Percentiles rank a stretch among this genome's conserved stretches.
These are phyloP conservation scores for Parochlus steinenii DNA, from an alignment of 2,888 invertebrate species.

Conservation along the genomic window DNA sequence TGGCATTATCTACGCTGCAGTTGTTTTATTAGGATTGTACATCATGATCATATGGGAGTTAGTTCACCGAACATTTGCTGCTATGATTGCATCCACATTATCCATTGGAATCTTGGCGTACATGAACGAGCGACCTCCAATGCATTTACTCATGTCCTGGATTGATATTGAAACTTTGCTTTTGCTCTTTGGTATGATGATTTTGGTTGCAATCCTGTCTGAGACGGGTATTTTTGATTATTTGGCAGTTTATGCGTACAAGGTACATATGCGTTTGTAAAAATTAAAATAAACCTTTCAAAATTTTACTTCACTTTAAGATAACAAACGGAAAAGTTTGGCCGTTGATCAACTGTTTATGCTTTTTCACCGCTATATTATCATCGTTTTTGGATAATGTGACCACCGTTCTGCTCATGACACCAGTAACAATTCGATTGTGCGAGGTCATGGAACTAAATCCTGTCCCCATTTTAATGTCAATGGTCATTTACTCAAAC, in stretches of 20 bases:
- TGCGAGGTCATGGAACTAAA: constrained; percentile 82
- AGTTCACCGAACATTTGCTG: constrained; percentile 55
- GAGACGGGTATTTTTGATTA: constrained; percentile 70
- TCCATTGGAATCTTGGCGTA: constrained; percentile 52
- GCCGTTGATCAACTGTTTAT: constrained; percentile 56
- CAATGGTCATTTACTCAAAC: constrained; percentile 79
- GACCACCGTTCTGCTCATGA: constrained; percentile 58
- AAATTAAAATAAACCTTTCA: constrained; percentile 1
- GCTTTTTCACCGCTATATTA: constrained; percentile 47
- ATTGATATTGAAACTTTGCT: constrained; percentile 55
- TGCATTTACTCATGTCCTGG: constrained; percentile 55
- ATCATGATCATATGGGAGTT: constrained; percentile 59
- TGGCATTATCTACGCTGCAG: constrained; percentile 53
- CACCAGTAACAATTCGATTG: constrained; percentile 62
- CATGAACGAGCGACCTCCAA: constrained; percentile 49
- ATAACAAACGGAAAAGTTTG: constrained; percentile 52
- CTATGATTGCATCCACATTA: constrained; percentile 53
- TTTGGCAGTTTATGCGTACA: constrained; percentile 50
- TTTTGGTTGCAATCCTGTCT: constrained; percentile 55
- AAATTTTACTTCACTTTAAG: constrained; percentile 23
- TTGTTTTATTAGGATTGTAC: constrained; percentile 58
- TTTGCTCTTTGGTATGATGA: constrained; percentile 64
- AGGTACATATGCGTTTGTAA: constrained; percentile 29
- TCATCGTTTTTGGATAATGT: constrained; percentile 66
- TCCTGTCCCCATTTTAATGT: constrained; percentile 74